Percentiles rank a stretch among this genome's conserved stretches.
Conservation (phyloP, 2,113 vertebrate species). For the Nicator chloris region DNA sequence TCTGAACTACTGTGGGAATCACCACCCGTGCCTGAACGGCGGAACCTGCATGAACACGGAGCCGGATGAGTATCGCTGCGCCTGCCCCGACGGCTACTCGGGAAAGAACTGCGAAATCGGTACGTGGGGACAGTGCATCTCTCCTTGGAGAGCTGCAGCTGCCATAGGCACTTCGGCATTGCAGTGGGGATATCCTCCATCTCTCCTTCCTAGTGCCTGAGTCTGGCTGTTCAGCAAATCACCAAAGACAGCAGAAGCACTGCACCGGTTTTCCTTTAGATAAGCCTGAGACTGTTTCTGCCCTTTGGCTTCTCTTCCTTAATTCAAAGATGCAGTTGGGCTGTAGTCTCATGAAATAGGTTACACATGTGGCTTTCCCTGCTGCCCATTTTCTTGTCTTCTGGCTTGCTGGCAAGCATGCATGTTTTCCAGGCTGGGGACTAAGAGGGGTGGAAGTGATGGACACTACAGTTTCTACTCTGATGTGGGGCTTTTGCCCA, state of each 20-base stretch:
- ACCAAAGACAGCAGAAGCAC: background rate
- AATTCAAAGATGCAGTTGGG: background rate
- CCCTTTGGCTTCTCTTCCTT: background rate
- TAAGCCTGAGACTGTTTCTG: background rate
- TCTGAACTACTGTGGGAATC: conserved; percentile 95
- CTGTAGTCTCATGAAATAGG: background rate
- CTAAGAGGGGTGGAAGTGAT: background rate
- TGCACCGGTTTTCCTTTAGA: background rate
- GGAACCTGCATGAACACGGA: conserved; percentile 93
- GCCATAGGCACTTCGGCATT: background rate
- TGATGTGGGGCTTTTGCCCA: background rate
- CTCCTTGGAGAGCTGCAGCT: background rate
- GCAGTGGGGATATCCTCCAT: background rate
- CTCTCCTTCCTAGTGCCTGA: background rate
- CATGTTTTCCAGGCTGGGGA: background rate
- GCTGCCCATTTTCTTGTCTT: background rate
- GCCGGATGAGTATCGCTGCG: conserved; percentile 88
- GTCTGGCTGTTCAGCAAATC: background rate
- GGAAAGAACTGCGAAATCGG: conserved; percentile 94
- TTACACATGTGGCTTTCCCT: background rate
- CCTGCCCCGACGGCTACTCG: conserved; percentile 89
- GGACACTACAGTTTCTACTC: background rate
- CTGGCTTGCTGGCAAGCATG: background rate
- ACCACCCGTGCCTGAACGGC: conserved; percentile 89
- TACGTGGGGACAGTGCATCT: conserved; percentile 12